Evolutionary conservation across 1,140 invertebrate genomes (phyloP).

Genomic region (Oryctes rhinoceros): DNA sequence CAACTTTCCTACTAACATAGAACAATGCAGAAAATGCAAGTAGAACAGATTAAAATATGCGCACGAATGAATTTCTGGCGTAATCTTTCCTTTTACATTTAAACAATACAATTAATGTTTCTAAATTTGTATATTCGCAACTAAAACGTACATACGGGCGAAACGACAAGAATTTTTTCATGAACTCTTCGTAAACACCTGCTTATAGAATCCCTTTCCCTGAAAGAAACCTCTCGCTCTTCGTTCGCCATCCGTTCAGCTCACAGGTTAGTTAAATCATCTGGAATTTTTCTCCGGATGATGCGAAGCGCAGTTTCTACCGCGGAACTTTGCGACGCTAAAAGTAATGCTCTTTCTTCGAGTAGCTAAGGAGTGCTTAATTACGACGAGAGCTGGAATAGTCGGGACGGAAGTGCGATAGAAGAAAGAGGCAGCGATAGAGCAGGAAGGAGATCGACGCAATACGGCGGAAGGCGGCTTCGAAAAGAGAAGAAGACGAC

Average conservation of each 20-base stretch:
- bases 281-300: not conserved
- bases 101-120: too few species aligned
- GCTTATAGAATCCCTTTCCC: too few species aligned
- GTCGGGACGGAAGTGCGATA: not conserved
- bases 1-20: too few species aligned
- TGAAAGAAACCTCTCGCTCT: too few species aligned
- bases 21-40: too few species aligned
- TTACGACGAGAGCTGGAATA: not conserved
- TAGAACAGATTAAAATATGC: too few species aligned
- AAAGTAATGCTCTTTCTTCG: not conserved
- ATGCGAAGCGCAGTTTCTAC: not conserved
- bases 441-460: not conserved
- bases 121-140: too few species aligned
- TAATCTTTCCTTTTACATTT: too few species aligned
- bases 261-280: not conserved
- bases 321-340: not conserved
- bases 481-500: not conserved
- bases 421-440: not conserved
- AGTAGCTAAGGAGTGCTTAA: conserved; percentile 21
- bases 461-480: not conserved
- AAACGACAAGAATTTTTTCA: too few species aligned
- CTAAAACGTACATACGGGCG: too few species aligned
- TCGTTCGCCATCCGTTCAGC: not conserved
- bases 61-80: too few species aligned
- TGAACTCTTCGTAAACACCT: too few species aligned